phyloP scores from a whole-genome alignment of 2,797 vertebrate genomes.

The Onychomys arenicola region DNA sequence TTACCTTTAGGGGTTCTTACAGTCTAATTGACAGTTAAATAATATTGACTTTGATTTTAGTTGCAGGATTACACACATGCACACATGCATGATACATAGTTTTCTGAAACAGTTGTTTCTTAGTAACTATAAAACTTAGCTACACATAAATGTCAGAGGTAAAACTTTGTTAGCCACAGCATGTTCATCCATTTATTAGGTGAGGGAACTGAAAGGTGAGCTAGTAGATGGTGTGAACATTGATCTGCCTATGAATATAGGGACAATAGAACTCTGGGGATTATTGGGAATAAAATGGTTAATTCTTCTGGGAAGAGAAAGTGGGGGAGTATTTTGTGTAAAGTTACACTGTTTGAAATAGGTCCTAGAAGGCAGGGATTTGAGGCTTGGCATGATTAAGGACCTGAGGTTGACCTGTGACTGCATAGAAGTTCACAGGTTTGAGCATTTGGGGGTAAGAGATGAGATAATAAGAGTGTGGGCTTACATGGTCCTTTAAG shows the following conservation, averaged over 20 bases:
- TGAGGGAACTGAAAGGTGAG: slow-evolving; percentile 18
- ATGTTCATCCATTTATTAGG: slow-evolving; percentile 24
- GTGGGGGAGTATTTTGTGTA: background rate
- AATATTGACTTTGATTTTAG: slow-evolving; percentile 12
- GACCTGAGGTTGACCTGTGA: background rate
- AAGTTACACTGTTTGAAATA: background rate
- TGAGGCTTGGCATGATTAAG: background rate
- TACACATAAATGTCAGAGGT: background rate
- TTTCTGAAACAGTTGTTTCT: slow-evolving; percentile 21
- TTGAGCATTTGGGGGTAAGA: background rate
- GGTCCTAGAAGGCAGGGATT: background rate
- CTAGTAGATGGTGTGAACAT: background rate
- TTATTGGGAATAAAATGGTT: background rate
- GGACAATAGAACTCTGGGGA: background rate
- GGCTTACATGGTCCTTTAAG: background rate
- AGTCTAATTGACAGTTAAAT: background rate
- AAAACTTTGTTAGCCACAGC: background rate
- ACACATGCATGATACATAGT: background rate
- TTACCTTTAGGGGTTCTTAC: background rate
- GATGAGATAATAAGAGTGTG: background rate
- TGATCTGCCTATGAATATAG: background rate
- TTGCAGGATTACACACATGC: background rate
- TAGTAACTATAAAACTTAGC: slow-evolving; percentile 12
- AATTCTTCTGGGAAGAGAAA: background rate
- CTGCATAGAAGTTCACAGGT: background rate